Evolutionary conservation across 2,113 vertebrate species (phyloP).

Genomic region (Erpornis zantholeuca): DNA sequence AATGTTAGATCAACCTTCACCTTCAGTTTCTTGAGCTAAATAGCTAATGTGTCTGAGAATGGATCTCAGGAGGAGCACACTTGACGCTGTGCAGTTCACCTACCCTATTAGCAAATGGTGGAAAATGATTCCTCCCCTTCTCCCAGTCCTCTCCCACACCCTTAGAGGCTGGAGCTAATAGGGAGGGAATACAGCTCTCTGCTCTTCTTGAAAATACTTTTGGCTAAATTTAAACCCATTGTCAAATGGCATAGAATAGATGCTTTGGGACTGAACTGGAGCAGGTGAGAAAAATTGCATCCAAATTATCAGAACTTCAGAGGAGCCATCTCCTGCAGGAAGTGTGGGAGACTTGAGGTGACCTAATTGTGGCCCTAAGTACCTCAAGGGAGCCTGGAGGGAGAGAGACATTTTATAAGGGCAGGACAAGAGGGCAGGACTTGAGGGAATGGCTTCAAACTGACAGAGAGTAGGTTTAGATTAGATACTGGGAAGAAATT

Average conservation of each 20-base stretch:
- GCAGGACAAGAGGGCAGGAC: too few relatives aligned
- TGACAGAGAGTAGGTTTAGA: not conserved
- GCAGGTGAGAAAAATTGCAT: not conserved
- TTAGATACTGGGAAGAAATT: not conserved
- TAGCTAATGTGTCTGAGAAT: not conserved
- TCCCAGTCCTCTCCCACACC: not conserved
- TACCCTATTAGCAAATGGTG: not conserved
- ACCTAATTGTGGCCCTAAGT: not conserved
- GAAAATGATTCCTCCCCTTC: not conserved
- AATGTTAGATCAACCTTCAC: not conserved
- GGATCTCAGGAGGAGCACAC: slow-evolving; percentile 3
- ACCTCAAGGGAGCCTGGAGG: not conserved
- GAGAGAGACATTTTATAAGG: not conserved
- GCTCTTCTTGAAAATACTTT: not conserved
- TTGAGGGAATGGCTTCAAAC: not conserved
- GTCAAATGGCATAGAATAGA: not conserved
- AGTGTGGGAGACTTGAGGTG: not conserved
- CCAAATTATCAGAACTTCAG: not conserved
- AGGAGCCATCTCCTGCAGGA: not conserved
- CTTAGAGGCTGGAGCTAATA: not conserved
- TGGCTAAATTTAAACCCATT: not conserved
- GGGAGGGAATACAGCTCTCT: not conserved
- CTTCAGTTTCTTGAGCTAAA: slow-evolving; percentile 42
- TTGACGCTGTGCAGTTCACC: not conserved
- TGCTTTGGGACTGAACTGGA: not conserved